phyloP scores from a whole-genome alignment of 2,113 vertebrate genomes.

The Dipodomys ordii region DNA sequence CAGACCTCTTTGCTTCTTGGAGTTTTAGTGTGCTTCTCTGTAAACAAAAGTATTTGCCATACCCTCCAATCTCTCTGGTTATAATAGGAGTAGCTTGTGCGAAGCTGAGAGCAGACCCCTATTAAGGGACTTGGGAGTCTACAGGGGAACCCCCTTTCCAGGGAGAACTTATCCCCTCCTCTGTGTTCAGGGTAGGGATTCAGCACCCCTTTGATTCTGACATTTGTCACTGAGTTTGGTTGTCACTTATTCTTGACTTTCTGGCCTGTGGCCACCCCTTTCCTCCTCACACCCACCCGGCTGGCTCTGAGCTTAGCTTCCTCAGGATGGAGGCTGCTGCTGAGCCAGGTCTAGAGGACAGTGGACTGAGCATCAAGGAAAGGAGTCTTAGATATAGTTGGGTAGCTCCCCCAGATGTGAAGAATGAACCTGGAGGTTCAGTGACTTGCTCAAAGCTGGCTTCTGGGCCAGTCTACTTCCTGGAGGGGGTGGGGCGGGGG shows the following conservation, averaged over 20 bases:
- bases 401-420: not conserved
- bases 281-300: too few species aligned
- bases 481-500: too few species aligned
- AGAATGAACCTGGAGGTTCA: not conserved
- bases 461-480: not conserved
- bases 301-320: not conserved
- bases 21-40: not conserved
- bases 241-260: not conserved
- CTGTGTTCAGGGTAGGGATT: not conserved
- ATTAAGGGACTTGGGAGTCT: not conserved
- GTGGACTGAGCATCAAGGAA: not conserved
- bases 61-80: not conserved
- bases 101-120: not conserved
- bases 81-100: not conserved
- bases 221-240: not conserved
- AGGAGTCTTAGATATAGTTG: too few species aligned
- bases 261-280: not conserved
- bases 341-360: not conserved
- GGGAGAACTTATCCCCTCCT: not conserved
- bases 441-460: not conserved
- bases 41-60: not conserved
- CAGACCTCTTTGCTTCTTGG: not conserved
- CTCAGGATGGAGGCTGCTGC: not conserved
- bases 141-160: not conserved
- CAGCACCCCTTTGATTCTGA: not conserved